Base-by-base conservation (phyloP, 2,113 vertebrate species). In the Piprites chloris region DNA sequence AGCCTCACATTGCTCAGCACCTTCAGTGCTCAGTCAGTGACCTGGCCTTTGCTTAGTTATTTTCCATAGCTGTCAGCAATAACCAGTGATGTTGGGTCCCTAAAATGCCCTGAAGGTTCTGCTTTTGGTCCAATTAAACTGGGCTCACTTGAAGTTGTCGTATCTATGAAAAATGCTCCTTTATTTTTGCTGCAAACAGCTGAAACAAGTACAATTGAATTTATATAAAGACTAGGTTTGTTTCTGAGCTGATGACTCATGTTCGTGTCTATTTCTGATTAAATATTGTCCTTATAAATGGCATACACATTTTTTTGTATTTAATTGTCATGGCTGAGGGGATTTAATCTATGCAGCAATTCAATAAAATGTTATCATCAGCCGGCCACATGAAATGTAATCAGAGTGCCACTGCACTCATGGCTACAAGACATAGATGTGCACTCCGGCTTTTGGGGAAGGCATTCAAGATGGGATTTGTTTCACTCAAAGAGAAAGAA, bases 181-280 rank as follows among this genome's bases (percentile, higher is more conserved):
- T 49, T 87, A 77, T 63, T 94, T 84, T 85, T 63, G 2, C 66
- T 92, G 47, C 58, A 79, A 95, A 95, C 78, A 96, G 78, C 84
- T 97, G 87, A 84, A 96, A 95, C 59, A 82, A 88, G 71, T 90
- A 96, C 86, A 94, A 87, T 87, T 94, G 94, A 95, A 96, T 97
- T 97, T 95, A 78, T 95, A 78, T 90, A 66, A 92, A 61, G 72
- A 78, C 61, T 66, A 61, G 56, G 74, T 89, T 95, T 95, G 82
- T 96, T 97, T 81, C 89, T 90, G 89, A 96, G 89, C 75, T 84
- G 92, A 61, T 93, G 95, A 95, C 91, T 96, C 87, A 82, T 95
- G 88, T 95, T 94, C 84, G 93, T 97, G 89, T 88, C 92, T 95
- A 79, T 96, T 95, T 97, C 77, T 97, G 92, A 96, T 95, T 98